Evolutionary conservation across 2,888 invertebrate species (phyloP).

Genomic region (Tetragnatha montana): DNA sequence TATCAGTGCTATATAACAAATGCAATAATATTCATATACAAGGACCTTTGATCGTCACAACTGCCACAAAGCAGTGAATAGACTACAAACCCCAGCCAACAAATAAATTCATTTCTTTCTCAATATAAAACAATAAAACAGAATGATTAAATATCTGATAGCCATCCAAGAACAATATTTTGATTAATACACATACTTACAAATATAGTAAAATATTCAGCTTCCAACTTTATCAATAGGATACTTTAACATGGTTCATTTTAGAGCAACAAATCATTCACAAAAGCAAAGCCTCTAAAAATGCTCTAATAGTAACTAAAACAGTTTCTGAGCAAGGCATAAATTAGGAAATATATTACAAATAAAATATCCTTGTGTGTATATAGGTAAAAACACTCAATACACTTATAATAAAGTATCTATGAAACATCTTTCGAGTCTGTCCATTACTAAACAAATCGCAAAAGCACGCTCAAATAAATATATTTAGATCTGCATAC

Average conservation of each 20-base stretch:
- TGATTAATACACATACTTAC: slow-evolving; percentile 45
- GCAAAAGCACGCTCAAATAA: not conserved
- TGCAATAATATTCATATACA: slow-evolving; percentile 67
- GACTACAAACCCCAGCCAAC: slow-evolving; percentile 44
- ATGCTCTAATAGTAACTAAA: slow-evolving; percentile 7
- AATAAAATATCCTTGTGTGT: slow-evolving; percentile 12
- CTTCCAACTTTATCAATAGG: not conserved
- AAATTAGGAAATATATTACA: slow-evolving; percentile 19
- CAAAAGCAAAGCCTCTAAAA: slow-evolving; percentile 16
- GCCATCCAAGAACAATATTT: slow-evolving; percentile 46
- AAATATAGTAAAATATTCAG: slow-evolving; percentile 25
- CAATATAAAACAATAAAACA: slow-evolving; percentile 39
- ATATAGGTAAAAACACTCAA: slow-evolving; percentile 17
- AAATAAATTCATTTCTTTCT: slow-evolving; percentile 44
- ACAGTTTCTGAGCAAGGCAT: not conserved
- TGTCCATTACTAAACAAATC: not conserved
- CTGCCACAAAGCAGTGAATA: slow-evolving; percentile 48
- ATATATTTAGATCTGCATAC: not conserved
- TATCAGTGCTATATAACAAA: slow-evolving; percentile 67
- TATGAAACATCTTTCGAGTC: not conserved
- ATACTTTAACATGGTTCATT: slow-evolving; percentile 3
- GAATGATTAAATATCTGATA: slow-evolving; percentile 41
- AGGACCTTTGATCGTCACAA: slow-evolving; percentile 52
- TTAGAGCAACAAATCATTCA: slow-evolving; percentile 18
- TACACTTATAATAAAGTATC: not conserved